A percentile compares a stretch with the other conserved stretches of the same genome.
phyloP scores from a whole-genome alignment of 2,113 vertebrate species.

The Theristicus caerulescens region DNA sequence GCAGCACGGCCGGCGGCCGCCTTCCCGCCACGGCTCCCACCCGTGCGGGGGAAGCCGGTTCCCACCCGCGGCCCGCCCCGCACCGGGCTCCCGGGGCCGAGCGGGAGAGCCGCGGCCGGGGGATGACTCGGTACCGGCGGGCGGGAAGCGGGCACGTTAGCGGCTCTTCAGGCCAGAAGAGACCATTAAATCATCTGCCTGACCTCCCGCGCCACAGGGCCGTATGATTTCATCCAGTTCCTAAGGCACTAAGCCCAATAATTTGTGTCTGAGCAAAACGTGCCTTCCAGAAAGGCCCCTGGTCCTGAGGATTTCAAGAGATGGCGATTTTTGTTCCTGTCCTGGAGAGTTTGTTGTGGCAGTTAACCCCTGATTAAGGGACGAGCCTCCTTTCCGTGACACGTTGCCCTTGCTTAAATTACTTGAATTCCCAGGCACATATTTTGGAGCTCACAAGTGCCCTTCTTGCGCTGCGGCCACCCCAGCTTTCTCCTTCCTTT shows the following conservation, averaged over 20 bases:
- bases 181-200: not conserved
- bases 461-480: fast-evolving
- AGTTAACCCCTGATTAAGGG: not conserved
- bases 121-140: fast-evolving
- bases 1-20: not conserved
- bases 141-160: not conserved
- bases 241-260: not conserved
- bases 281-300: not conserved
- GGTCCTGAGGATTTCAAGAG: not conserved
- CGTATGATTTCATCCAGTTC: not conserved
- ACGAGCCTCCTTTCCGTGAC: not conserved
- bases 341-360: not conserved
- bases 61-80: fast-evolving
- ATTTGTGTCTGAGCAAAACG: not conserved
- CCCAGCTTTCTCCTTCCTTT: not conserved
- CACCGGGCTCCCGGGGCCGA: fast-evolving
- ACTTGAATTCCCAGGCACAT: fast-evolving
- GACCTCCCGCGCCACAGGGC: not conserved
- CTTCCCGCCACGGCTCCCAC: not conserved
- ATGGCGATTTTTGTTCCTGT: not conserved
- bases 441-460: not conserved
- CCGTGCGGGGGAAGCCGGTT: not conserved
- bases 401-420: not conserved
- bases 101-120: not conserved
- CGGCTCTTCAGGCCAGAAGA: not conserved